These are phyloP conservation scores for Globodera ellingtonae DNA, from an alignment of 1,140 invertebrate species.

Conservation along the genomic window DNA sequence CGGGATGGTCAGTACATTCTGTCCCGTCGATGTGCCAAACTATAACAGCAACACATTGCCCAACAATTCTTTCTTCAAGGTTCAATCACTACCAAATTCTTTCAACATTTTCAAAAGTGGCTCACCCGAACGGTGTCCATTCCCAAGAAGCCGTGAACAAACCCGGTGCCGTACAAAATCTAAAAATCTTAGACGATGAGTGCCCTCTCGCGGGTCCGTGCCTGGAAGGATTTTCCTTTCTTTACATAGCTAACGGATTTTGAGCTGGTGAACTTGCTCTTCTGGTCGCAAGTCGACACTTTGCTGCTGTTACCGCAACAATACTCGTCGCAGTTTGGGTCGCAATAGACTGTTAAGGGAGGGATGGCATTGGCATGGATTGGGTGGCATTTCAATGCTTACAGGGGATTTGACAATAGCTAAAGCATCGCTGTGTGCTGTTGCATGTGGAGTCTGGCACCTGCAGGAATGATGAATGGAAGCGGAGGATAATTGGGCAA, in stretches of 20 bases:
- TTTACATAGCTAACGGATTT: constrained; percentile 6
- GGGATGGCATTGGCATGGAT: neutral
- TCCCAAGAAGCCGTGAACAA: constrained; percentile 24
- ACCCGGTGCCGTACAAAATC: constrained; percentile 24
- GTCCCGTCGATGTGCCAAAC: neutral
- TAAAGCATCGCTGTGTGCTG: constrained; percentile 5
- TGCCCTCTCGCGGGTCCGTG: neutral
- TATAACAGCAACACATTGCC: neutral
- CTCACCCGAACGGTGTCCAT: constrained; percentile 14
- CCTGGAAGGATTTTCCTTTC: constrained; percentile 15
- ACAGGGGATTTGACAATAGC: constrained; percentile 17
- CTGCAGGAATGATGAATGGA: neutral
- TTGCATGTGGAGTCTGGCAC: constrained; percentile 30
- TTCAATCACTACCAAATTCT: no score
- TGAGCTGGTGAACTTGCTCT: constrained; percentile 14
- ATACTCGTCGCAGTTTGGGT: constrained; percentile 21
- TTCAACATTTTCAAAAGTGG: no score
- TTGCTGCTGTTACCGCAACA: constrained; percentile 27
- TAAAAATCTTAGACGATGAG: neutral
- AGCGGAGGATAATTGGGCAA: neutral
- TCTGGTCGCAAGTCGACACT: constrained; percentile 14
- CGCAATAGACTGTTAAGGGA: constrained; percentile 11
- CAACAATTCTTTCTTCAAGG: no score
- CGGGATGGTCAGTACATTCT: constrained; percentile 20
- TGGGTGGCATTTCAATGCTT: neutral